These are phyloP conservation scores for Aphidius ervi DNA, from an alignment of 1,140 invertebrate species.

Conservation along the genomic window DNA sequence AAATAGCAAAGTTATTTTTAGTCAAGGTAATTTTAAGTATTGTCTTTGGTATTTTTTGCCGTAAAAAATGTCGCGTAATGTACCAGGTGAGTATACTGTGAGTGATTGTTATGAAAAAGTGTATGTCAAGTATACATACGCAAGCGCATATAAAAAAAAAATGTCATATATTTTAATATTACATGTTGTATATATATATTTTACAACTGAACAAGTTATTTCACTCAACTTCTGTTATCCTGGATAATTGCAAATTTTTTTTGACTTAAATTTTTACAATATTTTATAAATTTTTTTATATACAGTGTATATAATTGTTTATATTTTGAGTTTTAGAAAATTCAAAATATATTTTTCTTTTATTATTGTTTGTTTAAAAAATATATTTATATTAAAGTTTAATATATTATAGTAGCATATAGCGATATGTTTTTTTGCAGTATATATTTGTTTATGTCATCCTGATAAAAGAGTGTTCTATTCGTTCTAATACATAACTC, in stretches of 20 bases:
- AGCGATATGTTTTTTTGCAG: no score
- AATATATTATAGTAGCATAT: no score
- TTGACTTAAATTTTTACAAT: slow-evolving; percentile 32
- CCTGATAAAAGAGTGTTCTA: slow-evolving; percentile 39
- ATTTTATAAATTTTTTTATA: neutral
- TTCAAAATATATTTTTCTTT: slow-evolving; percentile 12
- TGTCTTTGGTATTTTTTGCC: slow-evolving; percentile 42
- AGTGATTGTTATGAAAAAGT: slow-evolving; percentile 2
- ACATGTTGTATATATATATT: slow-evolving; percentile 37
- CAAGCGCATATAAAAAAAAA: neutral
- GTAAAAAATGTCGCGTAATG: slow-evolving; percentile 47
- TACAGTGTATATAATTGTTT: neutral
- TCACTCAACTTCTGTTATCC: slow-evolving; percentile 42
- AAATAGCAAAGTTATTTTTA: no score
- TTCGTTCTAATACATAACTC: slow-evolving; percentile 47
- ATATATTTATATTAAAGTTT: no score
- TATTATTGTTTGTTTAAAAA: neutral
- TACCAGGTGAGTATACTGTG: slow-evolving; percentile 43
- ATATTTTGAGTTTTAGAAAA: slow-evolving; percentile 10
- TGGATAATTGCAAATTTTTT: slow-evolving; percentile 40
- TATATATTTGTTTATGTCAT: slow-evolving; percentile 22
- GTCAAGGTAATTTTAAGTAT: neutral
- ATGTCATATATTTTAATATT: slow-evolving; percentile 12
- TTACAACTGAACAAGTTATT: slow-evolving; percentile 6
- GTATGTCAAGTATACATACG: slow-evolving; percentile 3